Base-by-base conservation (phyloP, 2,888 invertebrate genomes). In the Macrosiphum euphorbiae region DNA sequence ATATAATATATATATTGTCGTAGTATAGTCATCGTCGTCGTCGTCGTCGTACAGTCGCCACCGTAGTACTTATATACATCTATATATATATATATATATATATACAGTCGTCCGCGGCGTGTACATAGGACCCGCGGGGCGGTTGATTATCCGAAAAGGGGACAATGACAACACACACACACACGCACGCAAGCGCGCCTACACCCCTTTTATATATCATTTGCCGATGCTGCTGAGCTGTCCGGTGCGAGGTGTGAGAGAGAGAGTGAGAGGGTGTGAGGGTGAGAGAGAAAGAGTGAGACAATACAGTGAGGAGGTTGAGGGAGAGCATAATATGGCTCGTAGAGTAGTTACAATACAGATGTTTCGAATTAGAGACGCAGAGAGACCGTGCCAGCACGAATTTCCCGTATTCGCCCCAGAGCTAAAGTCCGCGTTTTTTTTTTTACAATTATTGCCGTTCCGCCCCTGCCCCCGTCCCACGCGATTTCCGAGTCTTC, bases 121-220 rank as follows among this genome's bases (percentile, higher is more conserved):
- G 35, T 90, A n/a, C n/a, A 41, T 26, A 28, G 88, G 92, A 92
- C 88, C 92, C 92, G 92, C 88, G 92, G 92, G 92, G 88, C n/a
- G 88, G 92, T 92, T 88, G 92, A 92, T 92, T 88, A 88, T 88
- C 47, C 67, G 88, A 87, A 88, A 92, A 92, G 88, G 92, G 92
- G 92, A 88, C 52, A 78, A 92, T 50, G 87, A 88, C 88, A 67
- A 58, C 86, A 52, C 88, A 28, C 55, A 47, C 35, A 47, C n/a
- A n/a, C n/a, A n/a, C n/a, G n/a, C n/a, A n/a, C 87, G 13, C 86
- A 52, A 67, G 78, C 35, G 16, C 44, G 41, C 47, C n/a, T 67
- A 47, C 92, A 67, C 88, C 92, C 87, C 87, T 92, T 92, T 92
- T 52, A 84, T n/a, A n/a, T 91, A 91, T 84, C 10, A 84, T 84